Percentiles rank a stretch among this genome's conserved stretches.
phyloP scores from a whole-genome alignment of 2,113 vertebrate species.

The Calidris pugnax region DNA sequence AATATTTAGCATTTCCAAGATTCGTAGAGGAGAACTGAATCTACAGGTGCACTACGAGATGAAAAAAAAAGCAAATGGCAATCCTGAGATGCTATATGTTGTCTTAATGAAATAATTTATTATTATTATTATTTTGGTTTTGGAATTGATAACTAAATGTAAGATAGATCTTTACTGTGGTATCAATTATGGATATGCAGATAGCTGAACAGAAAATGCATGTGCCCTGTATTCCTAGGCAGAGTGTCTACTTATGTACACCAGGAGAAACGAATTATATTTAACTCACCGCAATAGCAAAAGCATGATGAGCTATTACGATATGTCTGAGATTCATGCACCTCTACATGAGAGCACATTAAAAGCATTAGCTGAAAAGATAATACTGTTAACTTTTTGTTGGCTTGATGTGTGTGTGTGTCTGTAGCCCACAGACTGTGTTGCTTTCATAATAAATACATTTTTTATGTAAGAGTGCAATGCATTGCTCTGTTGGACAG shows the following conservation, averaged over 20 bases:
- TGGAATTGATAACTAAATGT: background rate
- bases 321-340: background rate
- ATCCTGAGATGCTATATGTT: background rate
- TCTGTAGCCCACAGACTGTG: background rate
- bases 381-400: background rate
- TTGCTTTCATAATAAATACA: background rate
- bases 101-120: background rate
- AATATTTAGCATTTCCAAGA: background rate
- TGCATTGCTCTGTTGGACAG: background rate
- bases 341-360: background rate
- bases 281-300: background rate
- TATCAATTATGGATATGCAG: background rate
- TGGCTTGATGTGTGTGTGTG: background rate
- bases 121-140: background rate
- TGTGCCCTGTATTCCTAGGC: background rate
- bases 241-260: background rate
- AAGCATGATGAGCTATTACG: background rate
- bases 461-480: background rate
- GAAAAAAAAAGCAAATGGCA: background rate
- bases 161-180: background rate
- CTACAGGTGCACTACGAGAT: background rate
- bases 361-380: background rate
- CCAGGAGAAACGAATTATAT: background rate
- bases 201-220: background rate
- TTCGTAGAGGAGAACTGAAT: background rate